Evolutionary conservation across 2,888 invertebrate species (phyloP).

Genomic region (Ochropleura plecta): DNA sequence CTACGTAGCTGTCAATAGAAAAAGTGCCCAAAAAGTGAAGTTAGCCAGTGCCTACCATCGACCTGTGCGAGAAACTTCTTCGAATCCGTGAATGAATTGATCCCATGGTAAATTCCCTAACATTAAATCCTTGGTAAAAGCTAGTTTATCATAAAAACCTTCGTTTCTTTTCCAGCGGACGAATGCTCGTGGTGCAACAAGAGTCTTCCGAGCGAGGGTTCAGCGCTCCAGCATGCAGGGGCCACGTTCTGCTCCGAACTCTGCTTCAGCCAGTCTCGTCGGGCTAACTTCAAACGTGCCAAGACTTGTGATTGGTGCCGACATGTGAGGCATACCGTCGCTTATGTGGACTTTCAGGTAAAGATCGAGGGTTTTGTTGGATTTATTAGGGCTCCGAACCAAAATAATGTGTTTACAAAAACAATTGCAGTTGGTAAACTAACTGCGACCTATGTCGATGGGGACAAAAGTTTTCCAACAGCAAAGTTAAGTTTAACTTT

Average conservation of each 20-base stretch:
- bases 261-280: slow-evolving; percentile 96
- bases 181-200: slow-evolving; percentile 95
- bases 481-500: too few relatives aligned
- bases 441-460: too few relatives aligned
- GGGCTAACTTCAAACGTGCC: slow-evolving; percentile 97
- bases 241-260: slow-evolving; percentile 96
- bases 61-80: too few relatives aligned
- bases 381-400: background rate
- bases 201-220: slow-evolving; percentile 89
- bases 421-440: too few relatives aligned
- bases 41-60: too few relatives aligned
- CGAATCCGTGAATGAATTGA: too few relatives aligned
- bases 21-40: too few relatives aligned
- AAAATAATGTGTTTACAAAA: too few relatives aligned
- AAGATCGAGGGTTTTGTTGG: slow-evolving; percentile 11
- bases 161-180: slow-evolving; percentile 79
- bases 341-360: slow-evolving; percentile 97
- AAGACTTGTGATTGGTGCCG: slow-evolving; percentile 98
- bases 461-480: too few relatives aligned
- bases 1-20: too few relatives aligned
- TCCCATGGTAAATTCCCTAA: too few relatives aligned
- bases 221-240: slow-evolving; percentile 87
- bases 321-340: slow-evolving; percentile 96
- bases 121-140: too few relatives aligned
- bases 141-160: slow-evolving; percentile 7